Base-by-base conservation (phyloP, 2,888 invertebrate genomes). In the Parasteatoda lunata region DNA sequence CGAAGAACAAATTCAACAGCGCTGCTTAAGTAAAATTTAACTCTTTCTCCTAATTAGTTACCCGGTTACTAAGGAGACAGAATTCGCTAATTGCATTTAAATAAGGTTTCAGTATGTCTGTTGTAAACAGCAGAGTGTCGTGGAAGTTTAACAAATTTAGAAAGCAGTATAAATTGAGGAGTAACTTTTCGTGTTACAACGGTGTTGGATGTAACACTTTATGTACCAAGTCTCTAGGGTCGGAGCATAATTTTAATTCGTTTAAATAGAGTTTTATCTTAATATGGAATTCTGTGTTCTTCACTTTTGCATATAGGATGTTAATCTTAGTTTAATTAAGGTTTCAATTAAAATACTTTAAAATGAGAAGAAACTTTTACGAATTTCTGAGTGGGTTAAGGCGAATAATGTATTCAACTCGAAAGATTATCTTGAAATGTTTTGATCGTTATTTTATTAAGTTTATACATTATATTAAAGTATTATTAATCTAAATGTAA, bases 31-130 rank as follows among this genome's bases (percentile, higher is more conserved):
- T 73, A 80, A 72, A 81, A 64, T 81, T 81, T 69, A 81, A 81
- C 68, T 69, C 72, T 75, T 59, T 45, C 30, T 13, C 66, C 68
- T 75, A 81, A 81, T 81, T 81, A 75, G 75, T 73, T 81, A n/a
- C 75, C 65, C 47, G 30, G 75, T 66, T 69, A 59, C 81, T 54
- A 81, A 75, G 73, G 81, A 15, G 59, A 81, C 68, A 49, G 75
- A 68, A 75, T 75, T 68, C 51, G 75, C 75, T 81, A 81, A 81
- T 81, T 81, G 81, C 75, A 81, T 81, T 81, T 81, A 81, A 81
- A 81, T 81, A 81, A 81, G 81, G 68, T 81, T 75, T 73, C 54
- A 68, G 52, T 73, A 47, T 64, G 59, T 47, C 73, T 48, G 48
- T 13, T 47, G 81, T 69, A 59, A 75, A 68, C 72, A 79, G 71